Percentiles rank a stretch among this genome's conserved stretches.
phyloP scores from a whole-genome alignment of 2,888 invertebrate genomes.

The Papilio protenor region DNA sequence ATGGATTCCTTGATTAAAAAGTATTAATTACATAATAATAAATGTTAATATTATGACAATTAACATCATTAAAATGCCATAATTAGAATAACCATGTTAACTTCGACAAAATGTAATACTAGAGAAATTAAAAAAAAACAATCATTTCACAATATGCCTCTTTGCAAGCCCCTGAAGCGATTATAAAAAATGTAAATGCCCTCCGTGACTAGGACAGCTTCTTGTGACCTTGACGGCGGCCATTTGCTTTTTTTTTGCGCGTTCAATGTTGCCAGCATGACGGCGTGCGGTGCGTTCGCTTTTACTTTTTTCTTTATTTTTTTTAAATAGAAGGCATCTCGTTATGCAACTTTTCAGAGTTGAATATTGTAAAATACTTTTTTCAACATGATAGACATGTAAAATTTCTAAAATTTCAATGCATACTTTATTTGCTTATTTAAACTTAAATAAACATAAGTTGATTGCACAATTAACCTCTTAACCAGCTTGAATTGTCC shows the following conservation, averaged over 20 bases:
- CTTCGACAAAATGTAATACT: slow-evolving; percentile 36
- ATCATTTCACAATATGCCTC: slow-evolving; percentile 58
- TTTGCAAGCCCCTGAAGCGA: slow-evolving; percentile 65
- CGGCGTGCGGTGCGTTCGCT: slow-evolving; percentile 71
- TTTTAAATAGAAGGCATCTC: slow-evolving; percentile 68
- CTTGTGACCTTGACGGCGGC: slow-evolving; percentile 80
- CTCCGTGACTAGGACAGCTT: slow-evolving; percentile 83
- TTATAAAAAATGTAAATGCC: slow-evolving; percentile 79
- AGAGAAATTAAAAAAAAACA: slow-evolving; percentile 47
- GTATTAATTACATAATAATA: background rate
- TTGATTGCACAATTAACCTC: background rate
- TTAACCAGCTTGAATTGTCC: background rate
- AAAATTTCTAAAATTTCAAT: background rate
- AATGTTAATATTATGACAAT: background rate
- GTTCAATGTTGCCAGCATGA: slow-evolving; percentile 80
- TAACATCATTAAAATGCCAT: background rate
- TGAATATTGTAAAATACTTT: slow-evolving; percentile 40
- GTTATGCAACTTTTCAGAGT: slow-evolving; percentile 71
- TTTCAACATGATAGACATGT: background rate
- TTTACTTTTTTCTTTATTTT: slow-evolving; percentile 65
- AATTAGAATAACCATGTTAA: background rate
- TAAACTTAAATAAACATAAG: background rate
- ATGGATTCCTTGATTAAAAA: background rate
- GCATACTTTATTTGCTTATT: background rate
- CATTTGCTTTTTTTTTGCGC: slow-evolving; percentile 80